These are phyloP conservation scores for Poecilia wingei DNA, from an alignment of 2,797 vertebrate species.

Conservation along the genomic window DNA sequence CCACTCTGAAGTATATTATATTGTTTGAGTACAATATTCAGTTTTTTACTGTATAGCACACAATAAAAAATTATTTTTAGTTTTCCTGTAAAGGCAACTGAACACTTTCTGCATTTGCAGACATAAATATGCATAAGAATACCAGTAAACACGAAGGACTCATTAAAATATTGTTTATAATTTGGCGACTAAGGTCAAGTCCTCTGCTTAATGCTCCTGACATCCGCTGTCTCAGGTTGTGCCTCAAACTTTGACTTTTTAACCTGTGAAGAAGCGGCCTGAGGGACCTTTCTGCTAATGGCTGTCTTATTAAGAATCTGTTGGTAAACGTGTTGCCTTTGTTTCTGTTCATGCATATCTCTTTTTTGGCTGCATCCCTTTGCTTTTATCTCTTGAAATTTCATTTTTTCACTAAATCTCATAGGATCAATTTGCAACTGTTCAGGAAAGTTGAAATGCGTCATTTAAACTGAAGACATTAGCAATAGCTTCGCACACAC, in stretches of 20 bases:
- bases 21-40: neutral
- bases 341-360: neutral
- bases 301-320: conserved; percentile 5
- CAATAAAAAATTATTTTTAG: neutral
- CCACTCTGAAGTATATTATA: neutral
- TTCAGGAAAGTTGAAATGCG: neutral
- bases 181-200: conserved; percentile 1
- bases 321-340: neutral
- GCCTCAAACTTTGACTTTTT: conserved; percentile 22
- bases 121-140: conserved; percentile 36
- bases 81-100: neutral
- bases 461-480: neutral
- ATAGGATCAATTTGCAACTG: neutral
- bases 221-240: conserved; percentile 14
- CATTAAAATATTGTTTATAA: conserved; percentile 48
- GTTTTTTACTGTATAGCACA: no score
- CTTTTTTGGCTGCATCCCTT: neutral
- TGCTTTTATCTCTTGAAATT: neutral
- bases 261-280: conserved; percentile 19
- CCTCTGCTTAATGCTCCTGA: conserved; percentile 3
- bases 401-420: neutral
- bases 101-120: neutral
- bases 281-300: conserved; percentile 13
- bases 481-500: neutral
- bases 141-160: conserved; percentile 13